phyloP scores from a whole-genome alignment of 2,888 invertebrate species.

The Dasysyrphus tricinctus region DNA sequence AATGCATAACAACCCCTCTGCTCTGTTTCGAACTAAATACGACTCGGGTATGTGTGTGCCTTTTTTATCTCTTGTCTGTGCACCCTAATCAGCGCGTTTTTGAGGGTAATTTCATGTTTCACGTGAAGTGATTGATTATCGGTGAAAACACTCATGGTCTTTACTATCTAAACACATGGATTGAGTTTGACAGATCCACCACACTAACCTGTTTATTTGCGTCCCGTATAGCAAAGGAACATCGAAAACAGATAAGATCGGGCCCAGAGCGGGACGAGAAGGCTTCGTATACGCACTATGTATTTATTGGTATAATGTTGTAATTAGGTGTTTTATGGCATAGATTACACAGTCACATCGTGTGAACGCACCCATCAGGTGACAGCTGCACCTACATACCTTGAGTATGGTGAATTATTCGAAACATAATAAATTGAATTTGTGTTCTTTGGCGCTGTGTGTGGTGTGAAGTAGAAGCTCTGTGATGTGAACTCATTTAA shows the following conservation, averaged over 20 bases:
- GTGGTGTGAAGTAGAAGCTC: background rate
- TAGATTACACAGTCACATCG: slow-evolving; percentile 75
- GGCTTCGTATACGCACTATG: slow-evolving; percentile 55
- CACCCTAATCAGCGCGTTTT: slow-evolving; percentile 67
- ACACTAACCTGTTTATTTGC: slow-evolving; percentile 30
- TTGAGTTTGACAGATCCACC: slow-evolving; percentile 64
- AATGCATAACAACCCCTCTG: slow-evolving; percentile 80
- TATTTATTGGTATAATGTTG: slow-evolving; percentile 75
- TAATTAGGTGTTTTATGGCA: slow-evolving; percentile 76
- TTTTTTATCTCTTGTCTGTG: slow-evolving; percentile 50
- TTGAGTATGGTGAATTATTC: background rate
- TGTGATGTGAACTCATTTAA: slow-evolving; percentile 13
- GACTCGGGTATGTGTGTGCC: background rate
- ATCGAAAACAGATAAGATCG: slow-evolving; percentile 39
- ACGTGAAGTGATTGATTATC: slow-evolving; percentile 74
- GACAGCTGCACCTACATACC: slow-evolving; percentile 56
- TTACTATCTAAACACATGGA: slow-evolving; percentile 50
- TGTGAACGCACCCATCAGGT: slow-evolving; percentile 69
- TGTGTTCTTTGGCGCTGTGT: background rate
- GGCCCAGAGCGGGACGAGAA: slow-evolving; percentile 31
- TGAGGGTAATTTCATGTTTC: slow-evolving; percentile 70
- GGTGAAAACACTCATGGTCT: slow-evolving; percentile 40
- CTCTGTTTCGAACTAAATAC: slow-evolving; percentile 46
- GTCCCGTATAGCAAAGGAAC: slow-evolving; percentile 13
- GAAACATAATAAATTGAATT: slow-evolving; percentile 66